Evolutionary conservation across 2,113 vertebrate genomes (phyloP), one percentile per base, ranked within the genome.

Genomic region (Burhinus bistriatus): DNA sequence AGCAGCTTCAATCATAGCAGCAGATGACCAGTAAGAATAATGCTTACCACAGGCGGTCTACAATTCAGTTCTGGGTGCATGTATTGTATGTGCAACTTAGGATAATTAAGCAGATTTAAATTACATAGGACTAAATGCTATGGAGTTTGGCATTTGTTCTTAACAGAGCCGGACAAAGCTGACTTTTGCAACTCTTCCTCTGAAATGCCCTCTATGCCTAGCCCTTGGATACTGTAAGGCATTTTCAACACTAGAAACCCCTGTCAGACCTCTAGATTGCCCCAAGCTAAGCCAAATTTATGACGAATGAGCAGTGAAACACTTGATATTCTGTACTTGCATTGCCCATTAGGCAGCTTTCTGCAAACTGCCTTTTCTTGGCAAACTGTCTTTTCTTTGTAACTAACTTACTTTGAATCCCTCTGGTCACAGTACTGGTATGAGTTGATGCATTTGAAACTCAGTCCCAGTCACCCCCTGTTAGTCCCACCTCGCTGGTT

Each of bases 1-100:
- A 72, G 75, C 17, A 61, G 21, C 27, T 85, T 76, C 61, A 40
- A 2, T 61, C 44, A 12, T 1, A 49, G 62, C 15, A 77, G 45
- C 0, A 5, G 27, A 44, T 0, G 1, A 72, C 3, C 17, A 34
- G 12, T 55, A 34, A 20, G 15, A 52, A 17, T 21, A 59, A 38
- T 8, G 3, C 22, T 52, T 38, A 27, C 18, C 8, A 16, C 21
- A 44, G 45, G 8, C 27, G 34, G 9, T 17, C 27, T 54, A 27
- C 40, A 20, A 45, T 45, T 27, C 54, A 36, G 27, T 17, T 22
- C 54, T 38, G 27, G 2, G 5, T 64, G 38, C 12, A 13, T 5
- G 30, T 34, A 44, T 5, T 72, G 27, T 5, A 3, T 36, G 21
- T 47, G 32, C 2, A 29, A 32, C 71, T 68, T 55, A 58, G 52